phyloP scores from a whole-genome alignment of 2,888 invertebrate genomes.

The Lamproptera curius region DNA sequence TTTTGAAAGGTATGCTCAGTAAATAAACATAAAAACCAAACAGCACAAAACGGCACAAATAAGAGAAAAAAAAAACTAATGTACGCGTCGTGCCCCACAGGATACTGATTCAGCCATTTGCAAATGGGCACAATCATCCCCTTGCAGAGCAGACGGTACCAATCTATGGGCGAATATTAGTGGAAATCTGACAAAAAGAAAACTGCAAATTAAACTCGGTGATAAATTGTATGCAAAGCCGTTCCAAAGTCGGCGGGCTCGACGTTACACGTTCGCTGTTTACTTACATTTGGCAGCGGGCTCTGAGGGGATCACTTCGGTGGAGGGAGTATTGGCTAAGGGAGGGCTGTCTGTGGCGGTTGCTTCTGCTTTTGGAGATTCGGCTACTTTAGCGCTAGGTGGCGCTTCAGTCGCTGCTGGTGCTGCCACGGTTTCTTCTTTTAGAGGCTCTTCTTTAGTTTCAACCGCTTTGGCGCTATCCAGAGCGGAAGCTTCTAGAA shows the following conservation, averaged over 20 bases:
- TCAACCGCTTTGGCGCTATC: conserved; percentile 20
- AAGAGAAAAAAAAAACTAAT: conserved; percentile 48
- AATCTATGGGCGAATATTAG: conserved; percentile 67
- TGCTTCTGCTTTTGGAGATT: conserved; percentile 24
- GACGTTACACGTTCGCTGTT: conserved; percentile 22
- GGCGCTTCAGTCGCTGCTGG: conserved; percentile 20
- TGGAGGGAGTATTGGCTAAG: conserved; percentile 61
- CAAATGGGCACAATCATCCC: conserved; percentile 23
- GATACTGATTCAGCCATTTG: conserved; percentile 24
- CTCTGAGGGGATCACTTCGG: conserved; percentile 49
- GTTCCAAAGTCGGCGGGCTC: conserved; percentile 33
- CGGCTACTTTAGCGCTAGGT: conserved; percentile 21
- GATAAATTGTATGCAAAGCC: conserved; percentile 69
- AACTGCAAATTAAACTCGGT: conserved; percentile 73
- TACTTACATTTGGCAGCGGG: conserved; percentile 70
- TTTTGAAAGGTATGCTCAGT: conserved; percentile 71
- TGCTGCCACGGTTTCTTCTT: neutral
- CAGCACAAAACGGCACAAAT: conserved; percentile 76
- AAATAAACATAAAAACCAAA: conserved; percentile 71
- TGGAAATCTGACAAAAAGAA: conserved; percentile 51
- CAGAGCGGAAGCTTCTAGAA: conserved; percentile 29
- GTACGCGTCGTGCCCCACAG: conserved; percentile 46
- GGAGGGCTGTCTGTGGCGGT: conserved; percentile 59
- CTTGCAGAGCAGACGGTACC: conserved; percentile 55
- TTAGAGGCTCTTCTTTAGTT: conserved; percentile 14